These are phyloP conservation scores for Arremon aurantiirostris DNA, from an alignment of 2,797 vertebrate species.

Conservation along the genomic window DNA sequence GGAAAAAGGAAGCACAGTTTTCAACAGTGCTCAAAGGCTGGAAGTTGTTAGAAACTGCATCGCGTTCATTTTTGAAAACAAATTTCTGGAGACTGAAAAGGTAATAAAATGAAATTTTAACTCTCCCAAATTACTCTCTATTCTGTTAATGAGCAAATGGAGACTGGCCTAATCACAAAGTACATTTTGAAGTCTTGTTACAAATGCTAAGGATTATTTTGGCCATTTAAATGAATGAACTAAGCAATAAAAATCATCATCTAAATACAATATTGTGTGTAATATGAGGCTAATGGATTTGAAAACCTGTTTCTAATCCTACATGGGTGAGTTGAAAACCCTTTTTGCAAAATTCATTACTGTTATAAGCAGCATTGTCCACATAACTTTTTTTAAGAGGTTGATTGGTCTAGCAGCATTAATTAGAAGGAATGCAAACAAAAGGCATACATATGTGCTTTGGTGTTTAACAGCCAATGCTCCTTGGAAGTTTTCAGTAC, in stretches of 20 bases:
- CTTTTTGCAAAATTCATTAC: background rate
- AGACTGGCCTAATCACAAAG: background rate
- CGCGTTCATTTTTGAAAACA: constrained; percentile 94
- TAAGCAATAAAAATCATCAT: background rate
- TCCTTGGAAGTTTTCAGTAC: background rate
- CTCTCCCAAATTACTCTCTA: background rate
- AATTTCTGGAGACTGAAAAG: constrained; percentile 97
- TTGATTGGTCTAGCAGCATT: background rate
- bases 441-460: background rate
- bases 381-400: background rate
- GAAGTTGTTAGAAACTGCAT: constrained; percentile 97
- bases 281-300: background rate
- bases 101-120: constrained; percentile 72
- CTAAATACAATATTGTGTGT: background rate
- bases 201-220: background rate
- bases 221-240: constrained; percentile 10
- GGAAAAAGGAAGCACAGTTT: constrained; percentile 88
- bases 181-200: background rate
- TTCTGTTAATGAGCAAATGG: constrained; percentile 7
- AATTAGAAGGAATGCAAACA: background rate
- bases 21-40: constrained; percentile 95
- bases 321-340: background rate
- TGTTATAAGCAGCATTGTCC: background rate
- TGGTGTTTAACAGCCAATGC: background rate
- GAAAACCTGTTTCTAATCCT: background rate